These are phyloP conservation scores for Heliconius melpomene DNA, from an alignment of 1,140 invertebrate genomes.

Conservation along the genomic window DNA sequence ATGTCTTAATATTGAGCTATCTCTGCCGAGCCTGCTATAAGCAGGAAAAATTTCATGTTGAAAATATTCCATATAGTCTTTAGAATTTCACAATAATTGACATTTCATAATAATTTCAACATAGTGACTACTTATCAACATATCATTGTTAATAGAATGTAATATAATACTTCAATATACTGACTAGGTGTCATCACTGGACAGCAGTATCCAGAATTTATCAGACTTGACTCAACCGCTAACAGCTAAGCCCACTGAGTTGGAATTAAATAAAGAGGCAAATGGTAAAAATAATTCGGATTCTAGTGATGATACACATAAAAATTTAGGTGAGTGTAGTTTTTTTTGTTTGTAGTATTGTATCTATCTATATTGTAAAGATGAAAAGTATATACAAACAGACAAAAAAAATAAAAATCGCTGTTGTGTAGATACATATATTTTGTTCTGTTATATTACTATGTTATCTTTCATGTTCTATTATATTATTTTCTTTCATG, in stretches of 20 bases:
- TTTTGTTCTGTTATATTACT: too few relatives aligned
- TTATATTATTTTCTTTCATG: too few relatives aligned
- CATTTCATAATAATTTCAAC: not conserved
- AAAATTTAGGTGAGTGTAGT: conserved; percentile 66
- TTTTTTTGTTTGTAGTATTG: not conserved
- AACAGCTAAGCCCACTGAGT: conserved; percentile 67
- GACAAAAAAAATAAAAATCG: too few relatives aligned
- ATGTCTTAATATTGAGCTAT: too few relatives aligned
- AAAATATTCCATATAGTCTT: not conserved
- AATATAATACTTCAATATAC: conserved; percentile 24
- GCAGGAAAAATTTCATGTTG: too few relatives aligned
- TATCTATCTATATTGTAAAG: not conserved
- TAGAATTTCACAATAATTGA: not conserved
- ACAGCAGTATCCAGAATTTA: conserved; percentile 78
- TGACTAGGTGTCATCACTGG: conserved; percentile 73
- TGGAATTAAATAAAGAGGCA: conserved; percentile 53
- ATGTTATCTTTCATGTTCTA: too few relatives aligned
- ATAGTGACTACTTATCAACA: not conserved
- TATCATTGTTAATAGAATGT: not conserved
- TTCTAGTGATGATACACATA: conserved; percentile 75
- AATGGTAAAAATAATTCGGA: conserved; percentile 63
- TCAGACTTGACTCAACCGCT: conserved; percentile 71
- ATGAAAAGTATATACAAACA: too few relatives aligned
- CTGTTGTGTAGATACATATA: too few relatives aligned
- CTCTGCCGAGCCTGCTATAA: too few relatives aligned